Percentiles rank a stretch among this genome's conserved stretches.
These are phyloP conservation scores for Ochropleura leucogaster DNA, from an alignment of 2,888 invertebrate genomes.

Conservation along the genomic window DNA sequence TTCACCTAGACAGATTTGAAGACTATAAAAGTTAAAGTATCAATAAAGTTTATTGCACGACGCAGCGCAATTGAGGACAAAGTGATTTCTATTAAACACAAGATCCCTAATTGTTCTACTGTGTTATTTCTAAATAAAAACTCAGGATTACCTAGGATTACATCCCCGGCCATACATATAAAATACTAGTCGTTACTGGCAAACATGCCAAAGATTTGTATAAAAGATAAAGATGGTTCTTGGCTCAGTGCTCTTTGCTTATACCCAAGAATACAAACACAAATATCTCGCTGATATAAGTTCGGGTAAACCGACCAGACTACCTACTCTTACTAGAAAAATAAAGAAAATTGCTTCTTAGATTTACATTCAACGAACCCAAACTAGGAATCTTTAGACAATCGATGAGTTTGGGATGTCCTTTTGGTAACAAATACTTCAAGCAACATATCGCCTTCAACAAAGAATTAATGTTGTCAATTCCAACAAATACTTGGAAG, in stretches of 20 bases:
- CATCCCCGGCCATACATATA: conserved; percentile 40
- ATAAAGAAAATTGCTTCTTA: conserved; percentile 54
- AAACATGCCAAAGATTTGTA: conserved; percentile 56
- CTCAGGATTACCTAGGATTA: conserved; percentile 24
- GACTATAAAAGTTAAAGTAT: conserved; percentile 28
- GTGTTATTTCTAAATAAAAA: conserved; percentile 38
- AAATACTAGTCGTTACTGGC: conserved; percentile 45
- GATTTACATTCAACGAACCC: conserved; percentile 44
- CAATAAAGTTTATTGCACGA: conserved; percentile 39
- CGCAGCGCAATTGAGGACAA: conserved; percentile 26
- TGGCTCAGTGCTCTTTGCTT: conserved; percentile 56
- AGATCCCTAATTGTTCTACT: conserved; percentile 30
- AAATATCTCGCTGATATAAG: conserved; percentile 55
- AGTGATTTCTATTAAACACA: conserved; percentile 34
- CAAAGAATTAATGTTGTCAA: conserved; percentile 38
- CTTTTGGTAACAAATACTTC: conserved; percentile 1
- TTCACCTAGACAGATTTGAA: conserved; percentile 24
- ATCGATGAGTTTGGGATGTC: conserved; percentile 17
- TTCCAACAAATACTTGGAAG: conserved; percentile 33
- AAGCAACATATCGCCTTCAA: conserved; percentile 11
- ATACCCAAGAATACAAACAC: conserved; percentile 54
- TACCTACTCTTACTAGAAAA: conserved; percentile 35
- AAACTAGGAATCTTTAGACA: conserved; percentile 23
- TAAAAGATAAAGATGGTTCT: conserved; percentile 58
- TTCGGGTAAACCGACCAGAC: conserved; percentile 24